Base-by-base conservation (phyloP, 2,888 invertebrate species). In the Diabrotica balteata region DNA sequence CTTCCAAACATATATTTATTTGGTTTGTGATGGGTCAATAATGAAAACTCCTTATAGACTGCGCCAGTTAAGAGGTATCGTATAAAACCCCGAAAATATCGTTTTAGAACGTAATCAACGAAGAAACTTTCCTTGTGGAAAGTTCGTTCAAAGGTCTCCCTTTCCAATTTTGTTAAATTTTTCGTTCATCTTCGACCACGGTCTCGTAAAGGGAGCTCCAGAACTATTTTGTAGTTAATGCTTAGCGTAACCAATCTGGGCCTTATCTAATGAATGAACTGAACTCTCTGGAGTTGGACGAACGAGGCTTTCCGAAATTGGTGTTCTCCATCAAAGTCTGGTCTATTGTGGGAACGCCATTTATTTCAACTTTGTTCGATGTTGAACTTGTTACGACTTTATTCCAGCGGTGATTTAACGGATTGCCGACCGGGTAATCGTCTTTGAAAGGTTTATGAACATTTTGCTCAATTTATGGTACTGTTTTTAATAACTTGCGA, bases 271-370 rank as follows among this genome's bases (percentile, higher is more conserved):
- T 66, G 68, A 69, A 66, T 65, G 57, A 69, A 69, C 59, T 62
- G 47, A 59, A 59, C 58, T 64, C 58, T 58, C 58, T 58, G 51
- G 67, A 63, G 52, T 60, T 52, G 62, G 66, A 64, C 59, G 63
- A 54, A 53, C 55, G 59, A 53, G 66, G 63, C 63, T 69, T 69
- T 70, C 66, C 66, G 66, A 69, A 76, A 78, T 77, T 75, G 75
- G 73, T 68, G 68, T 72, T 72, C 75, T 79, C 73, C 74, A 78
- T 79, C 79, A 77, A 79, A 77, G 79, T 78, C 79, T 63, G 62
- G 63, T 73, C 72, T 71, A 76, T 75, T 75, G 73, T 71, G 58
- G 50, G 74, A 68, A 71, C 73, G 73, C 77, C 73, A 79, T 79
- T 78, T 78, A 75, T 76, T 76, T 77, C 73, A 74, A 74, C 73